Base-by-base conservation (phyloP, 2,797 vertebrate species). In the Salmo trutta region DNA sequence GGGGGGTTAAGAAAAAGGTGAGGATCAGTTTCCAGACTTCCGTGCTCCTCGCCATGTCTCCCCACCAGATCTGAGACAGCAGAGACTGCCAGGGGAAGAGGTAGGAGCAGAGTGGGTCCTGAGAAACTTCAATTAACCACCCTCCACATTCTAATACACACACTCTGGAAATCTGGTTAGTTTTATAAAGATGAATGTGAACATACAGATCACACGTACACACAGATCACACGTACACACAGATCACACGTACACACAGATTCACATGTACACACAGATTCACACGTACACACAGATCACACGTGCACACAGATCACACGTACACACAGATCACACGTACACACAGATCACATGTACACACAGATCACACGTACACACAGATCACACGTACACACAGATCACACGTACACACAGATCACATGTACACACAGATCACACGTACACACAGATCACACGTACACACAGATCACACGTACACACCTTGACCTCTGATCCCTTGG, bases 41-140 rank as follows among this genome's bases (percentile, higher is more conserved):
- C 0, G 96, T 97, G n/a, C 77, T 89, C 56, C 90, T 91, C 69
- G 94, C 88, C 95, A 97, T 96, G 81, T 95, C 94, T 0, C 96
- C 96, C 96, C 96, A 97, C 96, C 96, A 97, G 85, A 96, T 97
- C 86, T 96, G 93, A n/a, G 95, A 73, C 72, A 97, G 88, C 86
- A 97, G 90, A 69, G 91, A 87, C 96, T 97, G 78, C 3, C 66
- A 72, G 81, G 31, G 19, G 52, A 7, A 1, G 29, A 81, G 10
- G 75, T 2, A 36, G 62, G 53, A 21, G 17, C 14, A 36, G 16
- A 24, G n/a, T n/a, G 21, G 10, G 6, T 59, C 6, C n/a, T 59
- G 5, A 7, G 2, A 7, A 21, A 59, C 19, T 59, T 47, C 2
- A 47, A n/a, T 21, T n/a, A 59, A 59, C 19, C 56, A 59, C 56